Base-by-base conservation (phyloP, 2,888 invertebrate species). In the Drosophila peninsularis region DNA sequence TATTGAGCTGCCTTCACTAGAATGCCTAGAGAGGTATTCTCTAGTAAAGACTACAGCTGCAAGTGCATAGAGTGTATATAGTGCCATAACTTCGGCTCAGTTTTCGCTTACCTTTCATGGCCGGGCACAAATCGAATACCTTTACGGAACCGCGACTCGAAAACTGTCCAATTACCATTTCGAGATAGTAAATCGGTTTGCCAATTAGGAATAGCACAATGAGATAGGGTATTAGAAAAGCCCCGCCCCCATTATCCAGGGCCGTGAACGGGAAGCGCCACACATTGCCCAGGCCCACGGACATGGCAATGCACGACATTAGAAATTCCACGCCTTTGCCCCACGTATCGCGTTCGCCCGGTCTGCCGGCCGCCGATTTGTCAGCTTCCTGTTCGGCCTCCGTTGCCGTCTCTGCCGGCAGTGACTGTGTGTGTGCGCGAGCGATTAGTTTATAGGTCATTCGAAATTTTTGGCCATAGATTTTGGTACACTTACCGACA, bases 151-250 rank as follows among this genome's bases (percentile, higher is more conserved):
- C 96, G 72, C 94, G 93, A 73, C 95, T 95, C 30, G 94, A 94
- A 90, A 96, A 96, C 91, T 96, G 96, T 2, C 96, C 96, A 45
- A 96, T 92, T 6, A 95, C 93, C 93, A 95, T 94, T 92, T 96
- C 96, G 92, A 96, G 91, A 87, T 95, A 95, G 88, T 96, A 96
- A 80, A 96, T 93, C 1, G 95, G 95, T 77, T 95, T 94, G 55
- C 95, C 95, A 57, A 95, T 93, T 57, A 95, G 88, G 58, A 95
- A 92, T 52, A 95, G 91, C 11, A 95, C 94, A 66, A 95, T 93
- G 53, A 95, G 91, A 82, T 95, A 92, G 37, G 95, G 95, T 68
- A 95, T 94, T 27, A 95, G 91, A 80, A 95, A 95, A 0, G 95
- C 95, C 7, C 95, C 95, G 2, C 95, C 95, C 1, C 95, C 95